Conservation (phyloP, 35 echinoderm and acorn worm genomes). For the Stichopus chloronotus region DNA sequence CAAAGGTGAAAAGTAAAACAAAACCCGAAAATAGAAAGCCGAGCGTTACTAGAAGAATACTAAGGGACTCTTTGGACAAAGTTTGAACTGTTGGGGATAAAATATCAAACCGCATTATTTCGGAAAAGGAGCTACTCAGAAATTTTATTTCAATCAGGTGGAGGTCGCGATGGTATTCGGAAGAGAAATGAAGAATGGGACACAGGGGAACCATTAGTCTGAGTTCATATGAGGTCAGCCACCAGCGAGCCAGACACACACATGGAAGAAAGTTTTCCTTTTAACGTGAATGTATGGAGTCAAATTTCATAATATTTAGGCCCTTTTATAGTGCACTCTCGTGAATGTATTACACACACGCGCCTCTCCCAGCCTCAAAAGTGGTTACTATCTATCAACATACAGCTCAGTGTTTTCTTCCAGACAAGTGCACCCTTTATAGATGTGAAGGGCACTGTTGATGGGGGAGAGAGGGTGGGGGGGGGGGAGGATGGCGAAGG, state of each 20-base stretch:
- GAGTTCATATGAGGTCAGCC: background rate
- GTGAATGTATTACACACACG: background rate
- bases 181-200: background rate
- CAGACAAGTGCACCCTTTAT: background rate
- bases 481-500: background rate
- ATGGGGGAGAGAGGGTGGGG: too few species aligned
- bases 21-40: too few species aligned
- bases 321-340: background rate
- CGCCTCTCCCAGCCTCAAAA: background rate
- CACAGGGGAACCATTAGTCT: background rate
- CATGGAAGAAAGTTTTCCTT: background rate
- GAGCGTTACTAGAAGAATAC: too few species aligned
- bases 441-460: background rate
- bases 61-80: too few species aligned
- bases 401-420: background rate
- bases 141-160: background rate
- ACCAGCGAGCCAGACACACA: background rate
- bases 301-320: conserved; percentile 1
- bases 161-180: background rate
- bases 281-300: background rate
- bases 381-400: background rate
- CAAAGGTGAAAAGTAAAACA: too few species aligned
- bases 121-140: background rate
- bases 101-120: background rate
- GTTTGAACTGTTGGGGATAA: background rate